These are phyloP conservation scores for Watsonalla cultraria DNA, from an alignment of 2,888 invertebrate species.

Conservation along the genomic window DNA sequence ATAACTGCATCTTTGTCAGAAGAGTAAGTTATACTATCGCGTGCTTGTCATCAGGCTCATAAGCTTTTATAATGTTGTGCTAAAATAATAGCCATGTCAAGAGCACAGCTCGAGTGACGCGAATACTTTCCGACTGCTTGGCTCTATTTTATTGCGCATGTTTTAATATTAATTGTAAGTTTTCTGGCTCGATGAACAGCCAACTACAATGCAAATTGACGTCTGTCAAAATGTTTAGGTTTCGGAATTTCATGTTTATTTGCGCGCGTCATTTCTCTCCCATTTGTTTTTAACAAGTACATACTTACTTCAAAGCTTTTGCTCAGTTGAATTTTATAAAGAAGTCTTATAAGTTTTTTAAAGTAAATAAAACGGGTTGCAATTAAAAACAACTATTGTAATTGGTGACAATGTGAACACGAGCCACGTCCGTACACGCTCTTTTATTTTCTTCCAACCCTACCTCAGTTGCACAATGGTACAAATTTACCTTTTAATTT, in stretches of 20 bases:
- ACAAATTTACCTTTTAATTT: too few relatives aligned
- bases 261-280: slow-evolving; percentile 25
- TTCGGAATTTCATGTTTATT: slow-evolving; percentile 40
- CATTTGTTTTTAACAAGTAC: slow-evolving; percentile 7
- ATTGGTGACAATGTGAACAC: background rate
- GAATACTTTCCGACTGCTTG: slow-evolving; percentile 71
- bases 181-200: slow-evolving; percentile 51
- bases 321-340: slow-evolving; percentile 25
- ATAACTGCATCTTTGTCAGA: slow-evolving; percentile 12
- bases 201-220: slow-evolving; percentile 51
- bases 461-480: too few relatives aligned
- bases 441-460: too few relatives aligned
- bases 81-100: slow-evolving; percentile 70
- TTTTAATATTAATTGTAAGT: slow-evolving; percentile 76
- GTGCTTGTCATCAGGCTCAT: slow-evolving; percentile 13
- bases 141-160: slow-evolving; percentile 72
- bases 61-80: slow-evolving; percentile 24
- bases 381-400: background rate
- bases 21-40: slow-evolving; percentile 19
- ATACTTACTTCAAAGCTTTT: too few relatives aligned
- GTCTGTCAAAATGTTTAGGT: slow-evolving; percentile 57
- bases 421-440: background rate
- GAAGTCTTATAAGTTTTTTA: too few relatives aligned
- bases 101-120: slow-evolving; percentile 62
- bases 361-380: too few relatives aligned